A percentile compares a stretch with the other conserved stretches of the same genome.
phyloP scores from a whole-genome alignment of 1,140 invertebrate species.

The Physella acuta region DNA sequence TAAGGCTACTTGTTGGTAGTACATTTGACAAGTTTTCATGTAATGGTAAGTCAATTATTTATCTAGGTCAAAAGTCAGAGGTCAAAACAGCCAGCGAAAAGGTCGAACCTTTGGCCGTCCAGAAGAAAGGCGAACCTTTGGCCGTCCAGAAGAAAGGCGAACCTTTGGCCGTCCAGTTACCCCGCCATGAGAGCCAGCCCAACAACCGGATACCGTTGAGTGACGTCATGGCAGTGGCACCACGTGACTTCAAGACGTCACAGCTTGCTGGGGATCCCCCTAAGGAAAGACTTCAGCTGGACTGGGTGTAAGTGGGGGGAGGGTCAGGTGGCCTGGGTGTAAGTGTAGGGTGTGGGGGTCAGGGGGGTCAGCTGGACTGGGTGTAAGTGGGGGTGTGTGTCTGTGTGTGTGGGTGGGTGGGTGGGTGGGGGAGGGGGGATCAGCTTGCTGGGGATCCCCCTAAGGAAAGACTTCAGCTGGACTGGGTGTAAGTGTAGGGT shows the following conservation, averaged over 20 bases:
- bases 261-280: conserved; percentile 63
- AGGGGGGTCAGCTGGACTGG: not conserved
- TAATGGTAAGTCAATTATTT: no score
- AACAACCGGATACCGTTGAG: not conserved
- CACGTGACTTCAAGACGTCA: conserved; percentile 10
- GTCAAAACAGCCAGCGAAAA: no score
- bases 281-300: conserved; percentile 76
- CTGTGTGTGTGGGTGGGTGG: not conserved
- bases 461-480: conserved; percentile 76
- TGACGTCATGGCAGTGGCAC: not conserved
- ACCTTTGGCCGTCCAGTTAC: no score
- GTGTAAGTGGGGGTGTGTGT: not conserved
- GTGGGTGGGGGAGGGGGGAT: not conserved
- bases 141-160: no score
- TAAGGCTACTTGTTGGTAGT: no score
- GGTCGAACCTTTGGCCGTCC: no score
- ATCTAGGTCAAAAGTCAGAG: no score
- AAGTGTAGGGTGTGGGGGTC: not conserved
- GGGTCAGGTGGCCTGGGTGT: no score
- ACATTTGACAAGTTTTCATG: no score
- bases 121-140: no score
- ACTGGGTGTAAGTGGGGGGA: conserved; percentile 80
- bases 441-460: conserved; percentile 63
- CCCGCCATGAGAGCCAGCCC: no score
- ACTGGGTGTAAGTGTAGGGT: conserved; percentile 80